Base-by-base conservation (phyloP, 2,113 vertebrate genomes). In the Sinocyclocheilus grahami region DNA sequence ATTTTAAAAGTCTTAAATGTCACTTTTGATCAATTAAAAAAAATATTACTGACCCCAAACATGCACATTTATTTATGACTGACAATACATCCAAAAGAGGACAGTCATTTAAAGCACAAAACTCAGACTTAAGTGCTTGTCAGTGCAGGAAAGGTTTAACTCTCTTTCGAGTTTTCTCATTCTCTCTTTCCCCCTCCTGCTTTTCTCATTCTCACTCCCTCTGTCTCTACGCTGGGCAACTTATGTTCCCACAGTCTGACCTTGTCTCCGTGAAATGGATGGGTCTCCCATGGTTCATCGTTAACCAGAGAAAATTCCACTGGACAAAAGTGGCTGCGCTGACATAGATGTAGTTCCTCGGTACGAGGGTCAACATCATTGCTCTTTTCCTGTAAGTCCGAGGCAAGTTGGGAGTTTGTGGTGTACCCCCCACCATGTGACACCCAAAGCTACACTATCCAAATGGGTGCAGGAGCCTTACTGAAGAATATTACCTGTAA, bases 211-310 rank as follows among this genome's bases (percentile, higher is more conserved):
- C 58, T 87, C 86, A 87, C 85, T 86, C 84, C 85, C 81, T 85
- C 83, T 91, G 92, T 94, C 90, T 93, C 94, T 94, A 92, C 93
- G 93, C 93, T 89, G 87, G 88, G 93, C 91, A 92, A 94, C 92
- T 93, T 91, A 91, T 93, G 92, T 94, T 92, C 92, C 92, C 93
- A 92, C 92, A 92, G 90, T 92, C 91, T 95, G 94, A 95, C 95
- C 95, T 95, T 95, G 95, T 95, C 95, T 94, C 91, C 78, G 91
- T 93, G 94, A 94, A 95, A 95, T 95, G 93, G 93, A 95, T 95
- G 94, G 94, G 93, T 95, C 94, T 95, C 93, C 92, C 91, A 93
- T 93, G 94, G 94, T 95, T 95, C 94, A 95, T 95, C 94, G 94
- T 95, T 95, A 92, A 89, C 89, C 88, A 90, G 87, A 88, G 86